Evolutionary conservation across 1,140 invertebrate genomes (phyloP), one percentile per base, ranked within the genome.

Genomic region (Thaumetopoea pityocampa): DNA sequence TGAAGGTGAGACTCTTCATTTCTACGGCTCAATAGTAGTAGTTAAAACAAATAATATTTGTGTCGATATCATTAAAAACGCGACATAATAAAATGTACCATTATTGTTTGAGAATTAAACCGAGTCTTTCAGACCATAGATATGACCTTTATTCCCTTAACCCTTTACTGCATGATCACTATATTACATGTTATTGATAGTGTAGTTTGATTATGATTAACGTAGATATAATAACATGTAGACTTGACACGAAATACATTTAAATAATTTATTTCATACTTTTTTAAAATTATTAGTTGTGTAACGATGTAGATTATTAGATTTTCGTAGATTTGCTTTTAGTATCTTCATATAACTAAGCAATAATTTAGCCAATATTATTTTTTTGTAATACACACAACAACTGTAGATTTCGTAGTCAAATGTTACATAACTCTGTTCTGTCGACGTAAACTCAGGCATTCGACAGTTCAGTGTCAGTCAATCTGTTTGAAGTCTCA

Each of bases 1-100:
- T 89, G 94, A 96, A 91, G 94, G 95, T 97, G 62, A 42, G 51
- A 33, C 9, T 38, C 5, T 20, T 33, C 14, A 27, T 19, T 10
- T 9, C 5, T 32, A 23, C 18, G 16, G 22, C 15, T 6, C 11
- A 30, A 22, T 19, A 23, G 6, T 3, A 14, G 9, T 22, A 40
- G 14, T 20, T 15, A n/a, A 8, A 8, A 9, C 27, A 32, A 12
- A 9, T 14, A 11, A 10, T 41, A 23, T 8, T 41, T 41, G 28
- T 30, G n/a, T n/a, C n/a, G n/a, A n/a, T n/a, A n/a, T n/a, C n/a
- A n/a, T n/a, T n/a, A n/a, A n/a, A n/a, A n/a, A n/a, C n/a, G n/a
- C n/a, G n/a, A n/a, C n/a, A n/a, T n/a, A n/a, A n/a, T n/a, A n/a
- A n/a, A n/a, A n/a, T n/a, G n/a, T n/a, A n/a, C n/a, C n/a, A n/a